phyloP scores from a whole-genome alignment of 2,113 vertebrate genomes.

The Myotis davidii region DNA sequence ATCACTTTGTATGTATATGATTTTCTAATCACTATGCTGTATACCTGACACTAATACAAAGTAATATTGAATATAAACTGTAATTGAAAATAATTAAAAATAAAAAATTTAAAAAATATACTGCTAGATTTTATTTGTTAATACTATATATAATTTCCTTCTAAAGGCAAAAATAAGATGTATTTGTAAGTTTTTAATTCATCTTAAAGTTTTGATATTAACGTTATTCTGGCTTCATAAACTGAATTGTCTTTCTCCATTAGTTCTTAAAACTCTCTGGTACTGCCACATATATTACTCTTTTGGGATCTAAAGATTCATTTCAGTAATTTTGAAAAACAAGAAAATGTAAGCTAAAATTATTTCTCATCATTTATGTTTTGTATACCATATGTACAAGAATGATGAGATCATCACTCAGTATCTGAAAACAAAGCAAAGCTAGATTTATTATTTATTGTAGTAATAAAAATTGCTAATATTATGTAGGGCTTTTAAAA shows the following conservation, averaged over 20 bases:
- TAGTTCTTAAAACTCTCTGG: neutral
- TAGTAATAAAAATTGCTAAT: neutral
- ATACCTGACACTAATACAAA: too few species aligned
- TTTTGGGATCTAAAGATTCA: neutral
- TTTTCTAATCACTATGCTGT: too few species aligned
- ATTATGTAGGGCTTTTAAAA: neutral
- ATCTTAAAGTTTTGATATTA: neutral
- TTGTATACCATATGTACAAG: neutral
- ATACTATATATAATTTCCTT: neutral
- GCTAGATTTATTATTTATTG: neutral
- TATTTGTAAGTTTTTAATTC: neutral
- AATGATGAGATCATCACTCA: neutral
- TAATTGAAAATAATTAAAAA: too few species aligned
- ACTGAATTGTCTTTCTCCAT: neutral
- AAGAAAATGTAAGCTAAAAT: neutral
- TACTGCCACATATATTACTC: neutral
- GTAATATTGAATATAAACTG: too few species aligned
- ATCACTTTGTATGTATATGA: too few species aligned
- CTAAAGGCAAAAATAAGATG: neutral
- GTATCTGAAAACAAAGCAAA: neutral
- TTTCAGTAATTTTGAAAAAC: neutral
- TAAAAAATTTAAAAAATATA: neutral
- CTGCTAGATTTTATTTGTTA: neutral
- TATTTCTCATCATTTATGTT: neutral
- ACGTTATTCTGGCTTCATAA: neutral